Percentiles rank a stretch among this genome's conserved stretches.
Evolutionary conservation across 1,140 invertebrate genomes (phyloP).

Genomic region (Atopsyche davidsoni): DNA sequence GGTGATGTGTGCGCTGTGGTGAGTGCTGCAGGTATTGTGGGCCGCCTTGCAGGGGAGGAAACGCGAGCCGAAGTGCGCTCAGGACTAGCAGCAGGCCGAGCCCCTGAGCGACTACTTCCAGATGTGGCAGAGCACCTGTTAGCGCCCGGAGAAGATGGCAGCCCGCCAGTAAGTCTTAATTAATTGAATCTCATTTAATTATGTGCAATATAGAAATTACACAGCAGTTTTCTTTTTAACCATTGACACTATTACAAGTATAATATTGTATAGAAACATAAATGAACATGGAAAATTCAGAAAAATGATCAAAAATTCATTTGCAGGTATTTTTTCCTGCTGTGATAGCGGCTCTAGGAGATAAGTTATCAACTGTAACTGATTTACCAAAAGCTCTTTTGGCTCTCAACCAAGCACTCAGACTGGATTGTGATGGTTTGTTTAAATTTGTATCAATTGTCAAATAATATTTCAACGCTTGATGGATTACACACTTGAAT

Average conservation of each 20-base stretch:
- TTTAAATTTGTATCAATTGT: not conserved
- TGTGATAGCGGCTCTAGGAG: slow-evolving; percentile 48
- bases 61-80: slow-evolving; percentile 18
- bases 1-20: slow-evolving; percentile 22
- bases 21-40: slow-evolving; percentile 19
- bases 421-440: slow-evolving; percentile 41
- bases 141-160: slow-evolving; percentile 17
- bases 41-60: slow-evolving; percentile 8
- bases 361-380: slow-evolving; percentile 50
- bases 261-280: not conserved
- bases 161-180: slow-evolving; percentile 12
- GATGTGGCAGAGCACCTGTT: slow-evolving; percentile 26
- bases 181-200: slow-evolving; percentile 1
- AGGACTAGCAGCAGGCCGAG: slow-evolving; percentile 11
- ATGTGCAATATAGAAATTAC: not conserved
- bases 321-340: slow-evolving; percentile 50
- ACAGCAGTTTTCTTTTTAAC: not conserved
- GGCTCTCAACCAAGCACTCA: slow-evolving; percentile 52
- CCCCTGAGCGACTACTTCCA: slow-evolving; percentile 21
- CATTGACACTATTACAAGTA: not conserved
- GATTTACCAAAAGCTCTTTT: slow-evolving; percentile 54
- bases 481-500: not conserved
- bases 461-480: not conserved
- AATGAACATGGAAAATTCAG: not conserved
- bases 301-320: slow-evolving; percentile 4